Base-by-base conservation (phyloP, 2,888 invertebrate genomes). In the Altica lythri region DNA sequence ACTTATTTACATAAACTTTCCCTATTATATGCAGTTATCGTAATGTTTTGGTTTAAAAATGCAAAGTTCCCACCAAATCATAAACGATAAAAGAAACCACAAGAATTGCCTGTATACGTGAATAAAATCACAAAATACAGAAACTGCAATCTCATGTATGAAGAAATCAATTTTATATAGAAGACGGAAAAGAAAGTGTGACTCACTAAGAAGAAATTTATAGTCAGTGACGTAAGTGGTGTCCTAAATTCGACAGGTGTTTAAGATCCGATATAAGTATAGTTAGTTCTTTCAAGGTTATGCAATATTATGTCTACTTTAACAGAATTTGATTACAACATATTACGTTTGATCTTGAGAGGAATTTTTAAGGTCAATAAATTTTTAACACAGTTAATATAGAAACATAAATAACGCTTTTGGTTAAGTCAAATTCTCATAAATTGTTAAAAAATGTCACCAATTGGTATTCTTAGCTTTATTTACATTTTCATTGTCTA, bases 31-130 rank as follows among this genome's bases (percentile, higher is more conserved):
- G 45, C 52, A 40, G 13, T 22, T 14, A 10, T 38, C 38, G 45
- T 52, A 25, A 4, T 12, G 9, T 22, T 13, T 46, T 25, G 52
- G 52, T 52, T 52, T 38, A 46, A 52, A 45, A 52, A 52, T 52
- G 45, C 29, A 30, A 22, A 12, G 40, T 38, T 52, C 22, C 30
- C 30, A 52, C 40, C 16, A 32, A 44, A n/a, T n/a, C 30, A 44
- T 32, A 32, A 6, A 45, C 22, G 10, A 45, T 45, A 34, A 17
- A 25, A 35, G 30, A 49, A 54, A 49, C 44, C 42, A 30, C 48
- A 43, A 37, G 19, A 51, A 35, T 32, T 35, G 6, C 17, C 22
- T 6, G 42, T 19, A 13, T 4, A 34, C 44, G 44, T 27, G 32
- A 51, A 27, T 10, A 19, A 40, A 40, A 19, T 32, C 8, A 13